Evolutionary conservation across 2,888 invertebrate genomes (phyloP).

Genomic region (Plebejus melissa): DNA sequence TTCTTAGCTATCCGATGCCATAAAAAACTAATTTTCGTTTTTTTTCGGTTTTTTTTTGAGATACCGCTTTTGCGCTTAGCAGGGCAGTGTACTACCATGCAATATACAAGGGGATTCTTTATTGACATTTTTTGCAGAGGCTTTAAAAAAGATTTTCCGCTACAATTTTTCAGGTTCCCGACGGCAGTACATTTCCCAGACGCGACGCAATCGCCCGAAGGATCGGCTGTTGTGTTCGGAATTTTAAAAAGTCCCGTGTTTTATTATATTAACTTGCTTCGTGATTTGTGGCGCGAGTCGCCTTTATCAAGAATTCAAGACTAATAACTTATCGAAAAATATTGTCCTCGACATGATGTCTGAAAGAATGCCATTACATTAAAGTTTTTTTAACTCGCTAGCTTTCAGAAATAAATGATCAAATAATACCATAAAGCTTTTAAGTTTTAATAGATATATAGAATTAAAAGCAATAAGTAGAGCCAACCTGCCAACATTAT

Average conservation of each 20-base stretch:
- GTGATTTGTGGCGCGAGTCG: slow-evolving; percentile 24
- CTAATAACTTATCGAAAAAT: background rate
- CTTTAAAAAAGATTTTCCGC: slow-evolving; percentile 23
- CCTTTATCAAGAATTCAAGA: slow-evolving; percentile 16
- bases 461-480: slow-evolving; percentile 23
- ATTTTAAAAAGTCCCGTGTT: slow-evolving; percentile 31
- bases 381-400: too few species aligned
- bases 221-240: slow-evolving; percentile 29
- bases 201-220: slow-evolving; percentile 32
- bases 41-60: too few species aligned
- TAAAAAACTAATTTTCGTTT: too few species aligned
- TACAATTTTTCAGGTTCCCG: slow-evolving; percentile 26
- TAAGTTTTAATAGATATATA: background rate
- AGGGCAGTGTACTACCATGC: background rate
- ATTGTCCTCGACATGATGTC: background rate
- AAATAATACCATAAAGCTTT: background rate
- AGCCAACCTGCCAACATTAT: background rate
- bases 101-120: background rate
- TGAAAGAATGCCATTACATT: background rate
- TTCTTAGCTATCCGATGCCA: too few species aligned
- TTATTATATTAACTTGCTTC: slow-evolving; percentile 27
- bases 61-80: too few species aligned
- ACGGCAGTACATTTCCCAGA: slow-evolving; percentile 16
- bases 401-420: background rate
- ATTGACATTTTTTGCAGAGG: slow-evolving; percentile 6